A percentile compares a stretch with the other conserved stretches of the same genome.
Evolutionary conservation across 2,888 invertebrate genomes (phyloP).

Genomic region (Thelaira solivaga): DNA sequence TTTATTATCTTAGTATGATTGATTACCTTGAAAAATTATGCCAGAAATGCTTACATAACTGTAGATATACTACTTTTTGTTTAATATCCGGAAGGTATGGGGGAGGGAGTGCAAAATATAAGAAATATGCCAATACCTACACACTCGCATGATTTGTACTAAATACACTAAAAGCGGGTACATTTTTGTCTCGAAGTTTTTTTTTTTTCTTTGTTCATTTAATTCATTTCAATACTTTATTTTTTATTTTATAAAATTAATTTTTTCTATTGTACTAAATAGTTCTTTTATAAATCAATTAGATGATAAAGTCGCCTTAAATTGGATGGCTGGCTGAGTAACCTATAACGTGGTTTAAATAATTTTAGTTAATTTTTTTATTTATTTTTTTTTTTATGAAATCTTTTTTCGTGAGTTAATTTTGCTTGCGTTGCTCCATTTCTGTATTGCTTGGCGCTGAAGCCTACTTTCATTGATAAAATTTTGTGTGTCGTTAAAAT

Average conservation of each 20-base stretch:
- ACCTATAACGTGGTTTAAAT: conserved; percentile 55
- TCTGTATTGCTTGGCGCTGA: no score
- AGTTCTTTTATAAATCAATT: conserved; percentile 43
- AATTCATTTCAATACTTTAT: background rate
- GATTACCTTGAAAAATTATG: no score
- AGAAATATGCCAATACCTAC: no score
- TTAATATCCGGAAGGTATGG: conserved; percentile 35
- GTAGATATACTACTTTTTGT: background rate
- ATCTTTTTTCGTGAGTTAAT: no score
- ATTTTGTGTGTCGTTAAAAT: conserved; percentile 1
- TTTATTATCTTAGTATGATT: no score
- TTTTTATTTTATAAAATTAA: conserved; percentile 39
- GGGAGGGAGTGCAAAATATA: conserved; percentile 35
- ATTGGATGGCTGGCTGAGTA: conserved; percentile 37
- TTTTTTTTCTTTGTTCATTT: background rate
- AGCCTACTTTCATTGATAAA: conserved; percentile 35
- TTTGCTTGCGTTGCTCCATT: no score
- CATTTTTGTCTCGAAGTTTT: conserved; percentile 4
- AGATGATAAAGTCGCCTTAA: conserved; percentile 8
- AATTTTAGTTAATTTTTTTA: conserved; percentile 35
- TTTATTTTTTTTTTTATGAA: background rate
- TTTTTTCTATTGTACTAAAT: conserved; percentile 36
- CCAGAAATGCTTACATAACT: no score
- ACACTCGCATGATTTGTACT: no score
- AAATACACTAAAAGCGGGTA: conserved; percentile 21